Conservation (phyloP, 2,113 vertebrate genomes). For the Pantherophis guttatus region DNA sequence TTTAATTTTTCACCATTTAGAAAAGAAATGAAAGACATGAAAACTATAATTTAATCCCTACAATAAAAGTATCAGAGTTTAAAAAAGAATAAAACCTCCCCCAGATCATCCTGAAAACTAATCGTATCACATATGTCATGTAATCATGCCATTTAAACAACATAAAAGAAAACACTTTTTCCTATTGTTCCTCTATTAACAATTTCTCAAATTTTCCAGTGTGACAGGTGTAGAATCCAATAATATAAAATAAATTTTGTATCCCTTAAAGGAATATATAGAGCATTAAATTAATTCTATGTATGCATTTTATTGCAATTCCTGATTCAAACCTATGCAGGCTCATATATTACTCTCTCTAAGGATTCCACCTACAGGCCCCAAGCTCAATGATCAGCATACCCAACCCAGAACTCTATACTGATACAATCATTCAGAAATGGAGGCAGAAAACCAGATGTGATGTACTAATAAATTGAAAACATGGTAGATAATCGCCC, state of each 20-base stretch:
- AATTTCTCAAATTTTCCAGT: background rate
- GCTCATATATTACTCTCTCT: background rate
- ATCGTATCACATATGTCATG: background rate
- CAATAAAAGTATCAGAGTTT: background rate
- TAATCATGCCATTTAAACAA: background rate
- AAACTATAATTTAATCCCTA: background rate
- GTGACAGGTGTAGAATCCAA: background rate
- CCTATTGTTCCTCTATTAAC: background rate
- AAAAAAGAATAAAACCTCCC: background rate
- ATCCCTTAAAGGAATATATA: background rate
- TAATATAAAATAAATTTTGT: background rate
- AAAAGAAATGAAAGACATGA: background rate
- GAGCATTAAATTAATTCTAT: background rate
- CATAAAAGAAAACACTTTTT: background rate
- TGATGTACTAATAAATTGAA: background rate
- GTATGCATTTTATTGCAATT: background rate
- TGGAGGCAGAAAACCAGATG: background rate
- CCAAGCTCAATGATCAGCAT: background rate
- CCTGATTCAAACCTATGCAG: background rate
- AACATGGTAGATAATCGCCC: background rate
- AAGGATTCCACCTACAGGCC: background rate
- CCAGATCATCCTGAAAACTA: background rate
- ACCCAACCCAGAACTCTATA: background rate
- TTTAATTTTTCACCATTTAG: background rate
- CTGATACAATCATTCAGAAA: background rate